Conservation (phyloP, 2,888 invertebrate species). For the Netelia virgata region DNA sequence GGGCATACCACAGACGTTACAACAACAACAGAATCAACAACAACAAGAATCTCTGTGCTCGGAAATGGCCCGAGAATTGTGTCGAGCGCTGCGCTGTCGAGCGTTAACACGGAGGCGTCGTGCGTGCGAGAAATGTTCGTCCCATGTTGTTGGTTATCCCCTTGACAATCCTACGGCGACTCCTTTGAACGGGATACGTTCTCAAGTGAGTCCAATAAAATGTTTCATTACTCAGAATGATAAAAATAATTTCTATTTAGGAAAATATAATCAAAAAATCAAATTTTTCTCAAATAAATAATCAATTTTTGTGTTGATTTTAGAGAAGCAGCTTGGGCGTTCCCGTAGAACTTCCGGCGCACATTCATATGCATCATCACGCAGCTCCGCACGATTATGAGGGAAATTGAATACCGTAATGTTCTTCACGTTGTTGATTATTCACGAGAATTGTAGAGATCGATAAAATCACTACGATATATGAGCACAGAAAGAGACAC, state of each 20-base stretch:
- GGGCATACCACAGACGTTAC: constrained; percentile 84
- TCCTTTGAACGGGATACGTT: constrained; percentile 84
- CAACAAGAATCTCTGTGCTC: constrained; percentile 90
- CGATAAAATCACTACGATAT: neutral
- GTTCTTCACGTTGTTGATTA: neutral
- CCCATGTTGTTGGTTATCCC: constrained; percentile 85
- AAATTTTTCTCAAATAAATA: constrained; percentile 11
- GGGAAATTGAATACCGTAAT: constrained; percentile 72
- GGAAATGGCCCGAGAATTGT: constrained; percentile 91
- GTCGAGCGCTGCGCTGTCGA: constrained; percentile 88
- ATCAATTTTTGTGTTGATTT: constrained; percentile 63
- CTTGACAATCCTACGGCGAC: constrained; percentile 85
- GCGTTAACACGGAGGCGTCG: constrained; percentile 89
- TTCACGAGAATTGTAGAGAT: constrained; percentile 12
- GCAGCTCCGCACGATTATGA: constrained; percentile 80
- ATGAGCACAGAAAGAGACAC: constrained; percentile 16
- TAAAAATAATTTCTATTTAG: no score
- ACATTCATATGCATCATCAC: constrained; percentile 84
- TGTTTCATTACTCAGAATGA: neutral
- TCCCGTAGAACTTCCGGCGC: constrained; percentile 85
- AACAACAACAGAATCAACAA: constrained; percentile 77
- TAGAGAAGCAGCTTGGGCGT: constrained; percentile 85
- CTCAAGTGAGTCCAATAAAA: constrained; percentile 77
- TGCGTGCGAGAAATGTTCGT: constrained; percentile 87
- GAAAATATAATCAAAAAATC: neutral